These are phyloP conservation scores for Leptothorax acervorum DNA, from an alignment of 2,888 invertebrate species.

Conservation along the genomic window DNA sequence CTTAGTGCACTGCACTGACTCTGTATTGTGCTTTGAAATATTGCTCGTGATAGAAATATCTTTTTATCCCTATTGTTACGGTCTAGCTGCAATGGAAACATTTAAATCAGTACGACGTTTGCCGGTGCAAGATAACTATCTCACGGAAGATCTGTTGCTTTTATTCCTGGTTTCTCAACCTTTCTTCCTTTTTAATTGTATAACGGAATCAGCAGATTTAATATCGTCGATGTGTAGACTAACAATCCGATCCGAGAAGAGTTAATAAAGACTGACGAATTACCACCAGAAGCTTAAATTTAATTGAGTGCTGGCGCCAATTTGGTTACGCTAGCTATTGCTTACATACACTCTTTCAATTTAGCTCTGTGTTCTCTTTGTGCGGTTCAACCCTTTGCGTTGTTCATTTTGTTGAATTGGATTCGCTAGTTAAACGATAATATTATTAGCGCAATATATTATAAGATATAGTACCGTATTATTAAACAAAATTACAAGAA, in stretches of 20 bases:
- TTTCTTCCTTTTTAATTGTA: neutral
- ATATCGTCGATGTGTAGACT: constrained; percentile 4
- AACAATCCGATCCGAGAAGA: constrained; percentile 28
- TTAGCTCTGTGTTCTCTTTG: constrained; percentile 11
- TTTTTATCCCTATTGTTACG: neutral
- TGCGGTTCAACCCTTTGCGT: neutral
- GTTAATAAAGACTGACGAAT: constrained; percentile 54
- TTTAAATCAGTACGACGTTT: constrained; percentile 11
- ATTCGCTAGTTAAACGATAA: neutral
- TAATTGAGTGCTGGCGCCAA: constrained; percentile 49
- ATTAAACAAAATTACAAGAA: neutral
- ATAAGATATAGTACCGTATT: neutral
- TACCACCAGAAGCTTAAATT: constrained; percentile 54
- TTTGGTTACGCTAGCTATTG: constrained; percentile 20
- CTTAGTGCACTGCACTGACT: constrained; percentile 7
- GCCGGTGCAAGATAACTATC: neutral
- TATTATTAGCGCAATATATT: neutral
- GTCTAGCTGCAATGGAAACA: neutral
- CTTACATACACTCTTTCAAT: constrained; percentile 8
- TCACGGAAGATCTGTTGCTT: neutral
- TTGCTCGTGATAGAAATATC: constrained; percentile 17
- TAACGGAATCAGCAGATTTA: constrained; percentile 35
- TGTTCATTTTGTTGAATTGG: neutral
- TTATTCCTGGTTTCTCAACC: neutral
- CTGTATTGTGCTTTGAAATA: constrained; percentile 19